These are phyloP conservation scores for Murina feae DNA, from an alignment of 2,113 vertebrate genomes.

Conservation along the genomic window DNA sequence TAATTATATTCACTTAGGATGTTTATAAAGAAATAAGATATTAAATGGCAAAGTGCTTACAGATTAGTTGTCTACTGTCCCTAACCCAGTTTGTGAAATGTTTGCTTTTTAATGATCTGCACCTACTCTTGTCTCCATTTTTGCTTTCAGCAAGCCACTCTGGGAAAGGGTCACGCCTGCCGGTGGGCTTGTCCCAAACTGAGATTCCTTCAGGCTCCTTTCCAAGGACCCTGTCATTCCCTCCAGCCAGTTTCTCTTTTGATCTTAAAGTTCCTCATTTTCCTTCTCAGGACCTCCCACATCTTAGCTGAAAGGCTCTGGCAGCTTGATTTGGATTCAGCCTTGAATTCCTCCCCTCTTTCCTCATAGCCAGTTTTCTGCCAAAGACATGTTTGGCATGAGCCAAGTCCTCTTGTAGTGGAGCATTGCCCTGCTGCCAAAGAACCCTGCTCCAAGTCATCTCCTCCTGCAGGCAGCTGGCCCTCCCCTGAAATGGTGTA, in stretches of 20 bases:
- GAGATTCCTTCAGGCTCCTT: slow-evolving; percentile 41
- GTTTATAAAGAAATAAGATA: not conserved
- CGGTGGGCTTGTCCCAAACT: not conserved
- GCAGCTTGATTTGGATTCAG: slow-evolving; percentile 59
- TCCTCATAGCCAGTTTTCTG: slow-evolving; percentile 59
- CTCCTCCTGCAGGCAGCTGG: slow-evolving; percentile 23
- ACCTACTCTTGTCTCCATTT: not conserved
- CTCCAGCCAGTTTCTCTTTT: slow-evolving; percentile 52
- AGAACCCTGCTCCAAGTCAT: slow-evolving; percentile 22
- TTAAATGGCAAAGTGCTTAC: not conserved
- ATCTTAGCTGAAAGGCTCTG: slow-evolving; percentile 57
- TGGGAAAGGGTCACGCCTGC: not conserved
- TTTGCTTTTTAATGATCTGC: not conserved
- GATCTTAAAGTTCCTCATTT: slow-evolving; percentile 50
- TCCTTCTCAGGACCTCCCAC: slow-evolving; percentile 59
- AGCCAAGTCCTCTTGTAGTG: slow-evolving; percentile 47
- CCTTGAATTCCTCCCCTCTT: slow-evolving; percentile 58
- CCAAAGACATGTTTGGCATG: slow-evolving; percentile 29
- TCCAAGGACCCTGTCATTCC: slow-evolving; percentile 26
- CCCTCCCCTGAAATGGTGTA: not conserved
- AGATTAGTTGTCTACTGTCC: not conserved
- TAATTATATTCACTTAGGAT: not conserved
- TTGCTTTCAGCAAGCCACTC: not conserved
- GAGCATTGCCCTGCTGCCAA: slow-evolving; percentile 49
- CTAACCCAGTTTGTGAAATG: not conserved